Evolutionary conservation across 2,113 vertebrate genomes (phyloP).

Genomic region (Phasianus colchicus): DNA sequence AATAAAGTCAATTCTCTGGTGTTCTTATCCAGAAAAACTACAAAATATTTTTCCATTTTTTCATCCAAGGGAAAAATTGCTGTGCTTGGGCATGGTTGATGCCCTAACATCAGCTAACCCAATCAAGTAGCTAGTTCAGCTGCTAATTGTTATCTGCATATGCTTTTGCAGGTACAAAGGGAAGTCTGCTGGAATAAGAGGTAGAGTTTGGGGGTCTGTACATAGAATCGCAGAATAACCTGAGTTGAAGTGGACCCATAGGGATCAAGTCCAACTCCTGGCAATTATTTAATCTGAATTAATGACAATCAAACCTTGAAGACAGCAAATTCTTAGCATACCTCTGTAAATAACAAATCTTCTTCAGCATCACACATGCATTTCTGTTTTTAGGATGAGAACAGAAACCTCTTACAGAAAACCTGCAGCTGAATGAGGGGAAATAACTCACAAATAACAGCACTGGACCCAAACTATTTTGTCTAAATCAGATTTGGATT

Average conservation of each 20-base stretch:
- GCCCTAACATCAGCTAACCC: neutral
- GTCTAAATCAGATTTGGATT: neutral
- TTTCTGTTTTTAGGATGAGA: neutral
- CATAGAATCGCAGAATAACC: neutral
- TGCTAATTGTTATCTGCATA: neutral
- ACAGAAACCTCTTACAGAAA: neutral
- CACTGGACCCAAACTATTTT: neutral
- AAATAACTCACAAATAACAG: neutral
- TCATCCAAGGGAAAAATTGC: neutral
- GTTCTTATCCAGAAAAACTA: neutral
- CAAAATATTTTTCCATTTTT: neutral
- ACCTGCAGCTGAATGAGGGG: neutral
- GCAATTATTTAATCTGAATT: neutral
- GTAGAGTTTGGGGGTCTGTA: neutral
- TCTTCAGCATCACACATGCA: neutral
- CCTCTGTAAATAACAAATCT: neutral
- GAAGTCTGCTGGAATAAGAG: neutral
- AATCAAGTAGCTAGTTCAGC: neutral
- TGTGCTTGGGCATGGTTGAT: neutral
- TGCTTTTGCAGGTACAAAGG: neutral
- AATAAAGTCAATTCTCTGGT: conserved; percentile 10
- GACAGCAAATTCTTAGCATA: neutral
- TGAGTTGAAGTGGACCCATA: no score
- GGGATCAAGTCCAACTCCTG: no score
- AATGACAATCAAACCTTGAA: neutral